Evolutionary conservation across 2,113 vertebrate species (phyloP).

Genomic region (Hyperopisus bebe): DNA sequence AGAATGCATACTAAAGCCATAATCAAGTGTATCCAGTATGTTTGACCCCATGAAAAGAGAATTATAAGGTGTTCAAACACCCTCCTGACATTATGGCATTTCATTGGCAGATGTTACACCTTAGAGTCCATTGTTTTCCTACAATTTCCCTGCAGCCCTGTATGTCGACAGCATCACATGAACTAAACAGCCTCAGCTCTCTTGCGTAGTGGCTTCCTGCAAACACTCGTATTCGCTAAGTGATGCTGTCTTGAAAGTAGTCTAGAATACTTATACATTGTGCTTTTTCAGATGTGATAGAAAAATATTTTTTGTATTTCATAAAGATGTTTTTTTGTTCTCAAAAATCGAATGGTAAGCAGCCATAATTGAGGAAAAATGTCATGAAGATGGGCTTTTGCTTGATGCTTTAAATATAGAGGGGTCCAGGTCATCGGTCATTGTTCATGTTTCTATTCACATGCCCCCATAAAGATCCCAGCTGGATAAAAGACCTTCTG

Average conservation of each 20-base stretch:
- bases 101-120: not conserved
- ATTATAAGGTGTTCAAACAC: not conserved
- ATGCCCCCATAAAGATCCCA: not conserved
- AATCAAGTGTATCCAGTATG: not conserved
- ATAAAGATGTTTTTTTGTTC: not conserved
- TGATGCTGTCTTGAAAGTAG: not conserved
- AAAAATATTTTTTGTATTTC: constrained; percentile 1
- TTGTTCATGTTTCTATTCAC: not conserved
- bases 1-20: not conserved
- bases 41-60: not conserved
- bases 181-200: not conserved
- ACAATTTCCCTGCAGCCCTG: not conserved
- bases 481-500: not conserved
- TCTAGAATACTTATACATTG: not conserved
- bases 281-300: not conserved
- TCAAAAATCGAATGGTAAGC: not conserved
- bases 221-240: not conserved
- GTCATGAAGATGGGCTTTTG: not conserved
- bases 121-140: not conserved
- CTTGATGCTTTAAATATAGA: not conserved
- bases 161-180: not conserved
- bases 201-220: not conserved
- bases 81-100: not conserved
- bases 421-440: not conserved
- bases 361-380: not conserved